Evolutionary conservation across 2,888 invertebrate genomes (phyloP), one percentile per base, ranked within the genome.

Genomic region (Hyposoter dolosus): DNA sequence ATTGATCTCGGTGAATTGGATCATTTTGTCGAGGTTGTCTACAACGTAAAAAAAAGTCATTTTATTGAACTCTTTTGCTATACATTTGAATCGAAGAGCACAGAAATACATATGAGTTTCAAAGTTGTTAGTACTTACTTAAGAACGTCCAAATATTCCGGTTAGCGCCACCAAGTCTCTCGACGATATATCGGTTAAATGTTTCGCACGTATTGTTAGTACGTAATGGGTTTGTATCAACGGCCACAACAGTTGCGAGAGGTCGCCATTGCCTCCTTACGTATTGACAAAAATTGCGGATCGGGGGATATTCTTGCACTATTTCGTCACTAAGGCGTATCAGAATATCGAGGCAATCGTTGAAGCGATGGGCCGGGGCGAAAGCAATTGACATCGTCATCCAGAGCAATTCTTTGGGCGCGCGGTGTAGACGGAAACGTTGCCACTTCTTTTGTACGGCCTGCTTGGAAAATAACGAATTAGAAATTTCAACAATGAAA

Each of bases 81-180:
- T n/a, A 63, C 63, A 28, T 47, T 23, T 10, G 32, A 47, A 66
- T 35, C 35, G 19, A 69, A 45, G 45, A 69, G 47, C 17, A 50
- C 69, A 47, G 45, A 28, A 69, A 23, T 69, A 50, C 28, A 23
- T 10, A 15, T 47, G 32, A 76, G 10, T 63, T 15, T 43, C 5
- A 40, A 45, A 43, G 4, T 23, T 15, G n/a, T 28, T 28, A 47
- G 47, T 28, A 63, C 32, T 23, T 63, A 77, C 77, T 53, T 45
- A 78, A 35, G 15, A 78, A 65, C 10, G 40, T 66, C 77, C 77
- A 78, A 50, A 78, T 78, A 47, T 78, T 68, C 35, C 68, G 77
- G 28, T 78, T 66, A 19, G 47, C 17, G 6, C 77, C 68, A 15
- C 77, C 77, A 32, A 78, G 50, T 68, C 77, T 68, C n/a, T n/a